Evolutionary conservation across 35 echinoderm and acorn worm species (phyloP).

Genomic region (Anneissia japonica): DNA sequence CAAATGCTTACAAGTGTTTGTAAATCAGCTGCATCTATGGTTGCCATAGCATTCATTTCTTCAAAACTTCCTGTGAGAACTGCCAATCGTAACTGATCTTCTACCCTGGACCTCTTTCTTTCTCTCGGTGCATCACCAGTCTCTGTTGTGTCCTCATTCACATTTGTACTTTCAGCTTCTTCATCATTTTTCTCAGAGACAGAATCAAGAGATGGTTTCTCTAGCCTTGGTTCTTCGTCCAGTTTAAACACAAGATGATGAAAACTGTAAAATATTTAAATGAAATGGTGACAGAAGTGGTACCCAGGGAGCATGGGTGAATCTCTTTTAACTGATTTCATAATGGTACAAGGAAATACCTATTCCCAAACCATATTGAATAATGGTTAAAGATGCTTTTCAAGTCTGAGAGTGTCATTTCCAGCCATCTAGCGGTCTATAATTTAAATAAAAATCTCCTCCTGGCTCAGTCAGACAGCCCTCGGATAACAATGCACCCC

Average conservation of each 20-base stretch:
- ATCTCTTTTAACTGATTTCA: too few species aligned
- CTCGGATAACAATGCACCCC: too few species aligned
- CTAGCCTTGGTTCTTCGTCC: not conserved
- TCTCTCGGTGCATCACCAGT: constrained; percentile 3
- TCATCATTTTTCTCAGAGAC: not conserved
- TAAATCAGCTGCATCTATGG: constrained; percentile 63
- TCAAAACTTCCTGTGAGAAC: constrained; percentile 72
- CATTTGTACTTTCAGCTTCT: not conserved
- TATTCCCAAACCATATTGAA: too few species aligned
- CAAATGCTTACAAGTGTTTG: constrained; percentile 60
- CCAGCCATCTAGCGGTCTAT: too few species aligned
- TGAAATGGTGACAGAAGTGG: not conserved
- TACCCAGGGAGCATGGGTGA: too few species aligned
- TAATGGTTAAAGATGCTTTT: too few species aligned
- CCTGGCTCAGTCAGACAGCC: too few species aligned
- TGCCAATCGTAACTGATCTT: constrained; percentile 58
- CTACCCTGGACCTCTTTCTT: constrained; percentile 7
- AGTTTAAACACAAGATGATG: not conserved
- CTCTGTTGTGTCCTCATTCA: not conserved
- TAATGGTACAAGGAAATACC: too few species aligned
- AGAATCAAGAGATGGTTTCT: not conserved
- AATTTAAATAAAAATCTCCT: too few species aligned
- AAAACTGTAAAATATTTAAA: not conserved
- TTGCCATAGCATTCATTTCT: constrained; percentile 82
- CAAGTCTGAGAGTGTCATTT: too few species aligned